Evolutionary conservation across 1,140 invertebrate species (phyloP), one percentile per base, ranked within the genome.

Genomic region (Microvelia longipes): DNA sequence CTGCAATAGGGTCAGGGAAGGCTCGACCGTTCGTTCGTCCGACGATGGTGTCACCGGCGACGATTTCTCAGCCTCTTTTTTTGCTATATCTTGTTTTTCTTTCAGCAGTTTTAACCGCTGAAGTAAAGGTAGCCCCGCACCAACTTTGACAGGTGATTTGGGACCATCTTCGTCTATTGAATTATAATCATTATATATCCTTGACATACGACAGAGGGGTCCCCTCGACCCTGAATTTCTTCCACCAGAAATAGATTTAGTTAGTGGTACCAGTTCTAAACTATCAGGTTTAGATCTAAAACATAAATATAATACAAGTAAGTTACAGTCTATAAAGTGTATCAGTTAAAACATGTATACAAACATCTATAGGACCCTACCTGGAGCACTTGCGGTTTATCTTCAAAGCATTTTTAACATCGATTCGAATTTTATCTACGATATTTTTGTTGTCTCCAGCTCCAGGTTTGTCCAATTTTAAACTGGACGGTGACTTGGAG

Each of bases 401-500:
- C 69, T 85, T 80, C 1, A 88, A 78, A n/a, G 83, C 86, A 71
- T 87, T 86, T 74, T 84, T 92, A 1, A 92, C 91, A 80, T 94
- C 91, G 76, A 86, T 88, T 70, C 88, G 85, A 27, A 93, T 80
- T 77, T 90, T 90, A 72, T 91, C 88, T 0, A 93, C 90, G 67
- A 93, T 89, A 73, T 88, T 79, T 75, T 89, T 88, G 66, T 87
- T 86, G 86, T 72, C 84, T 11, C 35, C 29, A 11, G 19, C 62
- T 24, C n/a, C 67, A 61, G 29, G 5, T 30, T 65, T 28, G 13
- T 69, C 29, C 1, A 2, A 5, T 26, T 64, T 50, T 50, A 50
- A 50, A 64, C 5, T 64, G 62, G 62, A 64, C 2, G 5, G 15
- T 14, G 62, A 2, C 25, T 11, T 14, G 5, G 25, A 24, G 15